Evolutionary conservation across 2,888 invertebrate species (phyloP).

Genomic region (Mimas tiliae): DNA sequence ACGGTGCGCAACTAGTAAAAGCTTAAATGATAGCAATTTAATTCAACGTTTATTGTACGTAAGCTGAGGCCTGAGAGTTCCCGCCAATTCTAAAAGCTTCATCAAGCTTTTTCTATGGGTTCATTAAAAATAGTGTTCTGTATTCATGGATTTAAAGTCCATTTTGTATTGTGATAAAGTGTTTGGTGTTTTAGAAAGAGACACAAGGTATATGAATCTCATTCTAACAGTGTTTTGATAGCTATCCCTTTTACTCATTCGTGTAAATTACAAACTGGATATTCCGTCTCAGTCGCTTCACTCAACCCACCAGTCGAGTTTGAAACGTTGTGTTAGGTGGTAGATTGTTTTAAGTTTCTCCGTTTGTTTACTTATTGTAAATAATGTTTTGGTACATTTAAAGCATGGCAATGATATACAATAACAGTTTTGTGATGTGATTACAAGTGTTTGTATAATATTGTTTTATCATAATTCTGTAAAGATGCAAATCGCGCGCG

Average conservation of each 20-base stretch:
- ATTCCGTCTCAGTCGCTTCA: constrained; percentile 44
- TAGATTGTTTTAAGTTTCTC: constrained; percentile 39
- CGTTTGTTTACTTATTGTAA: constrained; percentile 59
- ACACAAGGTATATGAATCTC: constrained; percentile 39
- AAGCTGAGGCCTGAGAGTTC: constrained; percentile 49
- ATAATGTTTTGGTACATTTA: constrained; percentile 40
- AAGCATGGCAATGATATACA: constrained; percentile 35
- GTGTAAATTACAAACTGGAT: constrained; percentile 31
- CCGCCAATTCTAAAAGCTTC: constrained; percentile 61
- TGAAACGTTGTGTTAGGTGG: constrained; percentile 45
- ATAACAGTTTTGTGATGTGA: constrained; percentile 57
- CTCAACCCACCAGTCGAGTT: constrained; percentile 34
- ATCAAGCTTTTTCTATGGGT: constrained; percentile 31
- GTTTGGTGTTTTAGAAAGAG: constrained; percentile 34
- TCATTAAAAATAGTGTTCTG: constrained; percentile 32
- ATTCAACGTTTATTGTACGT: constrained; percentile 15
- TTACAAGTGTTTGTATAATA: constrained; percentile 33
- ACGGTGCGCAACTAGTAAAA: constrained; percentile 4
- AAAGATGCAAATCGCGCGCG: constrained; percentile 61
- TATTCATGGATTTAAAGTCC: rapidly evolving
- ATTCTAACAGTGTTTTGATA: constrained; percentile 45
- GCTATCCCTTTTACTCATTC: constrained; percentile 56
- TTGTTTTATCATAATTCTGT: constrained; percentile 35
- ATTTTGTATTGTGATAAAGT: constrained; percentile 23
- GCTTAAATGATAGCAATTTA: constrained; percentile 13